Evolutionary conservation across 2,113 vertebrate genomes (phyloP), one percentile per base, ranked within the genome.

Genomic region (Catharus fuscescens): DNA sequence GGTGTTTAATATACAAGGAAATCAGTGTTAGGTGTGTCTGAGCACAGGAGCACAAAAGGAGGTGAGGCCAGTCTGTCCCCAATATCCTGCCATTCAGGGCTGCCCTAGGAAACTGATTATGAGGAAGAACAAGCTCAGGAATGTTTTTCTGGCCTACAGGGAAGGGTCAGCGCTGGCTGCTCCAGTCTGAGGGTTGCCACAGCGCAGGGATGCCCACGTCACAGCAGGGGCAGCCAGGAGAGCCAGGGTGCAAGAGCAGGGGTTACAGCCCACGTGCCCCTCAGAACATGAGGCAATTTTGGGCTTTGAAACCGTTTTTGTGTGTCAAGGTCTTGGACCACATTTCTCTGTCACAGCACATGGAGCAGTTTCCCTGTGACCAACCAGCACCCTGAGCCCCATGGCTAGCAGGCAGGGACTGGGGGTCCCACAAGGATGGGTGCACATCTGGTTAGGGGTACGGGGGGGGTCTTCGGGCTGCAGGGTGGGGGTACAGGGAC

Each of bases 161-260:
- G 69, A 45, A 60, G 38, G 59, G 44, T 16, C 42, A 34, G 29
- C 18, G 5, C 24, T 1, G 4, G 8, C 25, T 23, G 38, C 44
- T 76, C 29, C 0, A 1, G 31, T 26, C 28, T 1, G 3, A 29
- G 61, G 38, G 32, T 18, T 62, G 10, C 38, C 3, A 2, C 2
- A 21, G 50, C n/a, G 48, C 72, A 59, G 57, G 18, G 28, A 9
- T 5, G 9, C 2, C 36, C 8, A 9, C 0, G 4, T 31, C 40
- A 15, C 67, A 60, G 61, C 23, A 9, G n/a, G 19, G 36, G 20
- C 69, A 40, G 53, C 44, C 26, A 19, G 52, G n/a, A 53, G 26
- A 24, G 59, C 38, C 38, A 67, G 28, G 40, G 5, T 31, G 17
- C 32, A 5, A 29, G 11, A 21, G 17, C 45, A 3, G 53, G 36